A percentile compares a stretch with the other conserved stretches of the same genome.
Conservation (phyloP, 2,113 vertebrate species). For the Myxocyprinus asiaticus region DNA sequence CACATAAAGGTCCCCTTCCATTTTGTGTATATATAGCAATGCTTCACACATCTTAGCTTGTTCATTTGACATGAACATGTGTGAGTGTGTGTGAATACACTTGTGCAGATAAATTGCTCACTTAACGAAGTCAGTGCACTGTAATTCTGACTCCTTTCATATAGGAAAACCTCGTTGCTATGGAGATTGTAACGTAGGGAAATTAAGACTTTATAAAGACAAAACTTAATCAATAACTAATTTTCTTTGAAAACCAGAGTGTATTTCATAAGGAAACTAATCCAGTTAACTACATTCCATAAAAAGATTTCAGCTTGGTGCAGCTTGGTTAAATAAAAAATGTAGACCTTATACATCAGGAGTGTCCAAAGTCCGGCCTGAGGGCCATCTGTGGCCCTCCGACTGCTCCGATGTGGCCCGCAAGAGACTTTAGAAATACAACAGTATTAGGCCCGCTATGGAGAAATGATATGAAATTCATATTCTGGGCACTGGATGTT, state of each 20-base stretch:
- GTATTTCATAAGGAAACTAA: background rate
- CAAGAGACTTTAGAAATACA: too few species aligned
- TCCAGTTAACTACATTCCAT: background rate
- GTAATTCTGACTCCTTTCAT: background rate
- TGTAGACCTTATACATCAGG: too few species aligned
- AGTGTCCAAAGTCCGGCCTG: too few species aligned
- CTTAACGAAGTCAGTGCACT: background rate
- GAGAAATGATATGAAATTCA: too few species aligned
- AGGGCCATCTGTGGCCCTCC: too few species aligned
- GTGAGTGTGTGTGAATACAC: background rate
- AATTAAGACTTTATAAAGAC: background rate
- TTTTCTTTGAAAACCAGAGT: background rate
- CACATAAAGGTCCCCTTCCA: too few species aligned
- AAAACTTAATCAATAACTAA: background rate
- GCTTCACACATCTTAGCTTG: constrained; percentile 1
- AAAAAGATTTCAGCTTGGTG: background rate
- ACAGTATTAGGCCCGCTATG: too few species aligned
- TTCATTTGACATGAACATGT: background rate
- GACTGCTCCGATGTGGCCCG: too few species aligned
- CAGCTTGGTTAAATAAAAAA: background rate
- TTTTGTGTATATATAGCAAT: too few species aligned
- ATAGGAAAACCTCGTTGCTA: constrained; percentile 4
- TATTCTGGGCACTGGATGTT: too few species aligned
- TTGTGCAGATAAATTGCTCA: background rate
- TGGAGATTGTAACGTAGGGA: constrained; percentile 12